Evolutionary conservation across 2,113 vertebrate genomes (phyloP).

Genomic region (Pygoscelis adeliae): DNA sequence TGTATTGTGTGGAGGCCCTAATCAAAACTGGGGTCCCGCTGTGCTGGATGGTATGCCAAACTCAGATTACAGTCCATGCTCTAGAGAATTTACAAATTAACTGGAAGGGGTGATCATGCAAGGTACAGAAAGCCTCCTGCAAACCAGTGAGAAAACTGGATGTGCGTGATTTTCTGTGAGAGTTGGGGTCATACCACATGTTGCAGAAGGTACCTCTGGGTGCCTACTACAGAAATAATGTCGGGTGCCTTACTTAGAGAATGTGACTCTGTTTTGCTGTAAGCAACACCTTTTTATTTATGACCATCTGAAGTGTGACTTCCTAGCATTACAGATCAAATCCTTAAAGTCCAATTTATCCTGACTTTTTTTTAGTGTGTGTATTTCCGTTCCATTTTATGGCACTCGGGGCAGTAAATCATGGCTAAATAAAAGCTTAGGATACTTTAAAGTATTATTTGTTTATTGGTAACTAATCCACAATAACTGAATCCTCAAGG

Average conservation of each 20-base stretch:
- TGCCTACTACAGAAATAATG: not conserved
- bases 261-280: not conserved
- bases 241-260: not conserved
- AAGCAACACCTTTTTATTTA: not conserved
- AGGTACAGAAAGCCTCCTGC: not conserved
- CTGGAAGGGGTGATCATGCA: not conserved
- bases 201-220: not conserved
- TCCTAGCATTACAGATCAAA: not conserved
- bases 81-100: not conserved
- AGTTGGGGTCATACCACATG: not conserved
- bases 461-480: not conserved
- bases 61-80: not conserved
- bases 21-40: not conserved
- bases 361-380: not conserved
- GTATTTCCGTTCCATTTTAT: not conserved
- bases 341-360: not conserved
- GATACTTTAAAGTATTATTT: not conserved
- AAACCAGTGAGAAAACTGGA: not conserved
- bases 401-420: not conserved
- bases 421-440: not conserved
- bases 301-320: not conserved
- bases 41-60: not conserved
- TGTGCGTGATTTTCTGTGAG: not conserved
- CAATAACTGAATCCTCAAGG: not conserved
- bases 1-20: not conserved